Conservation (phyloP, 2,113 vertebrate species). For the Paralichthys olivaceus region DNA sequence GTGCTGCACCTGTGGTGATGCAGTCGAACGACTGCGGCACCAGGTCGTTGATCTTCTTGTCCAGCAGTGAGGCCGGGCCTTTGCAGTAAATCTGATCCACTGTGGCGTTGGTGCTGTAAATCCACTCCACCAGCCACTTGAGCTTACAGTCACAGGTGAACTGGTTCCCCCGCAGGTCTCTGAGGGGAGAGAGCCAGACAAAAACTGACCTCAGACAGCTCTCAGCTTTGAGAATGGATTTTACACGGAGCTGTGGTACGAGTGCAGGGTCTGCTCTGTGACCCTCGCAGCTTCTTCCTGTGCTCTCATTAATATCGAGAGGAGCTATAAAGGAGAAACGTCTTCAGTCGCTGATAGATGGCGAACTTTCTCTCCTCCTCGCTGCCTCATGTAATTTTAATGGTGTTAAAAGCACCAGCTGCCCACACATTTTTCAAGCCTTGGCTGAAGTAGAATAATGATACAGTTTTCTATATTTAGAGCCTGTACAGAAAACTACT, state of each 20-base stretch:
- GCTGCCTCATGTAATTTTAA: slow-evolving; percentile 68
- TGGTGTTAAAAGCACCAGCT: slow-evolving; percentile 59
- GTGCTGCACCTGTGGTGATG: slow-evolving; percentile 92
- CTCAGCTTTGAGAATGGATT: not conserved
- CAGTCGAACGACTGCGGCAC: slow-evolving; percentile 92
- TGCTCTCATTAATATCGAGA: slow-evolving; percentile 43
- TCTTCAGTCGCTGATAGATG: slow-evolving; percentile 47
- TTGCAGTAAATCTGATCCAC: slow-evolving; percentile 96
- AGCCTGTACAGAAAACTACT: slow-evolving; percentile 30
- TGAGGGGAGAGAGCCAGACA: slow-evolving; percentile 58
- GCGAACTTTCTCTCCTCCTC: slow-evolving; percentile 32
- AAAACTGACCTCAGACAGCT: not conserved
- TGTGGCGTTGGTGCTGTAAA: slow-evolving; percentile 94
- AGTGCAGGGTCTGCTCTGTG: slow-evolving; percentile 11
- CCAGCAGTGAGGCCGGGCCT: slow-evolving; percentile 89
- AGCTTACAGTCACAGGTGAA: slow-evolving; percentile 98
- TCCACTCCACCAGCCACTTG: slow-evolving; percentile 98
- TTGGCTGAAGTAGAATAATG: slow-evolving; percentile 56
- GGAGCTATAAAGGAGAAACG: slow-evolving; percentile 11
- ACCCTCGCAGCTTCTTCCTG: slow-evolving; percentile 21
- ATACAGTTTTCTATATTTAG: slow-evolving; percentile 62
- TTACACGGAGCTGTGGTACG: not conserved
- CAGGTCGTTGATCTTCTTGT: slow-evolving; percentile 93
- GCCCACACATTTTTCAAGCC: slow-evolving; percentile 71
- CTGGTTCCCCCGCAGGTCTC: slow-evolving; percentile 95